Evolutionary conservation across 1,140 invertebrate species (phyloP), one percentile per base, ranked within the genome.

Genomic region (Homalodisca vitripennis): DNA sequence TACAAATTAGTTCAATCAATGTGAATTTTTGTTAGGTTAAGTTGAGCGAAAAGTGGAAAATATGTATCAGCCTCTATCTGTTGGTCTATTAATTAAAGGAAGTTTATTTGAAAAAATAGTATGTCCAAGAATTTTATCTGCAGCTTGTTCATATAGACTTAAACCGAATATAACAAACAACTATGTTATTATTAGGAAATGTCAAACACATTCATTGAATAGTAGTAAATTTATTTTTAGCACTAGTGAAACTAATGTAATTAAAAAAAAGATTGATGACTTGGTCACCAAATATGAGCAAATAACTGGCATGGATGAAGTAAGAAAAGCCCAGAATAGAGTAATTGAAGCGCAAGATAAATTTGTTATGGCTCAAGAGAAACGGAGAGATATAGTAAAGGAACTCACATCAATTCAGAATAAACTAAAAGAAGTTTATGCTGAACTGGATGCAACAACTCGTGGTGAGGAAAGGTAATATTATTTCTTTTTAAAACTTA

Each of bases 381-480:
- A 78, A 32, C 77, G 89, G 46, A 78, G 88, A 51, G 81, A 85
- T 24, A 77, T 84, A 20, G 86, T 86, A 31, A 77, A 79, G 13
- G 77, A 84, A 70, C 72, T 91, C 24, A 78, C 81, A 12, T 73
- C 75, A 13, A 78, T 89, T 12, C 88, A 91, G 70, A 78, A 79
- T 22, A 82, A 85, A 63, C 76, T 91, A 10, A 86, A 88, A 74
- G 85, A 87, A 41, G 78, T 91, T 1, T 84, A 87, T 72, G 80
- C 81, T 1, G 88, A 91, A 76, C 82, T 91, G 77, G 87, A 90
- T 71, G 86, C 86, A 73, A 87, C 86, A 1, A 81, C 84, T 72
- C 82, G 89, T 70, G 87, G 87, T 1, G 88, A 91, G 74, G 84
- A 89, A 67, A 84, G 85, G 72, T 90, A 55, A 26, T 26, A n/a